Evolutionary conservation across 2,888 invertebrate species (phyloP).

Genomic region (Nezara viridula): DNA sequence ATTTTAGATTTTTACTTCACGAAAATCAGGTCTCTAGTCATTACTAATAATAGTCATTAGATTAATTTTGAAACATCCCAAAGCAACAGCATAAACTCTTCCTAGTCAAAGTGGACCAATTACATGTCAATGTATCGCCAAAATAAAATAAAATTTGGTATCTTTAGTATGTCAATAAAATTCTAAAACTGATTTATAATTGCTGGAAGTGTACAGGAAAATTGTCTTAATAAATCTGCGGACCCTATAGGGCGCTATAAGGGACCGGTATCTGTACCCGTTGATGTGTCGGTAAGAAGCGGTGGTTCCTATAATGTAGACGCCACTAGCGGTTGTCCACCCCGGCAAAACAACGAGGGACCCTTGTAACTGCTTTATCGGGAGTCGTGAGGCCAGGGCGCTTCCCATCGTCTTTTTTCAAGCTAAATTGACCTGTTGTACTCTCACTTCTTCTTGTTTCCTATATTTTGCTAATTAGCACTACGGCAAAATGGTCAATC

Average conservation of each 20-base stretch:
- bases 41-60: no score
- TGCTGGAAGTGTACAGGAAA: no score
- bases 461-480: conserved; percentile 14
- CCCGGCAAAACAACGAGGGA: conserved; percentile 20
- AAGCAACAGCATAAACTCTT: no score
- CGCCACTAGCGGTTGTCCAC: conserved; percentile 33
- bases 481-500: neutral
- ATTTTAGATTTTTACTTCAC: no score
- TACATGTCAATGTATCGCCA: no score
- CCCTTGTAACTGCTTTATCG: conserved; percentile 46
- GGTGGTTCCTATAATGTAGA: neutral
- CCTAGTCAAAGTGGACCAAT: no score
- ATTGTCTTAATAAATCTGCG: neutral
- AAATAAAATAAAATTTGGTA: no score
- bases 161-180: no score
- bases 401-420: neutral
- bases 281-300: neutral
- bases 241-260: neutral
- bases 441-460: conserved; percentile 15
- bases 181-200: no score
- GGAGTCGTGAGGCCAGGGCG: conserved; percentile 23
- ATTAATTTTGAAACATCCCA: no score
- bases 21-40: no score
- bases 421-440: conserved; percentile 44
- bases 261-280: neutral